phyloP scores from a whole-genome alignment of 2,888 invertebrate species.

The Danaus chrysippus region DNA sequence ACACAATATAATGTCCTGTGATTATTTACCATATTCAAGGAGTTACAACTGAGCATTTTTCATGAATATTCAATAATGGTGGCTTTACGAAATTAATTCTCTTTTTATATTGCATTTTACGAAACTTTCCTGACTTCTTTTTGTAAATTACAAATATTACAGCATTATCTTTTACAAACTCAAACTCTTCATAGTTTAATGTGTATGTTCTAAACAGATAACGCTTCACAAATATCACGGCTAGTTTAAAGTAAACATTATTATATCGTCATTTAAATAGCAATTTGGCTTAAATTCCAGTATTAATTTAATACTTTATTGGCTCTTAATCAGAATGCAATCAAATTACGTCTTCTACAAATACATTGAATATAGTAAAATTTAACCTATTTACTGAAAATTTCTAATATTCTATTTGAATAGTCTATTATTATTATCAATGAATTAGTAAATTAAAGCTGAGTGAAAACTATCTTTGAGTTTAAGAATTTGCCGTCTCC shows the following conservation, averaged over 20 bases:
- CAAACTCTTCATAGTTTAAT: conserved; percentile 10
- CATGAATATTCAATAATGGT: no score
- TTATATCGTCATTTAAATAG: conserved; percentile 23
- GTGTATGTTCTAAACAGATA: conserved; percentile 17
- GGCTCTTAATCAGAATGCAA: conserved; percentile 27
- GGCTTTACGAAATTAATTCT: no score
- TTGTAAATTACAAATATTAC: neutral
- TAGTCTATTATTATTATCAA: no score
- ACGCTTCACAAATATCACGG: conserved; percentile 19
- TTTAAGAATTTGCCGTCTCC: no score
- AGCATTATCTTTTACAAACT: no score
- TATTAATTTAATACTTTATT: conserved; percentile 28
- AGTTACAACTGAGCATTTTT: no score
- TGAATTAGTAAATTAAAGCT: no score
- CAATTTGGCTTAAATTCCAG: conserved; percentile 27
- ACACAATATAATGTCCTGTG: no score
- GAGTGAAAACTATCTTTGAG: no score
- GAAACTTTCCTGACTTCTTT: neutral
- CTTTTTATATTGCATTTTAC: no score
- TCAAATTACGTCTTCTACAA: conserved; percentile 14
- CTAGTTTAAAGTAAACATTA: conserved; percentile 22
- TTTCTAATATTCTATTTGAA: no score
- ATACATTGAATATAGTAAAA: neutral
- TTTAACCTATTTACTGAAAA: neutral
- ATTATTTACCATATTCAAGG: no score